A percentile compares a stretch with the other conserved stretches of the same genome.
Evolutionary conservation across 1,140 invertebrate genomes (phyloP).

Genomic region (Carcinoscorpius rotundicauda): DNA sequence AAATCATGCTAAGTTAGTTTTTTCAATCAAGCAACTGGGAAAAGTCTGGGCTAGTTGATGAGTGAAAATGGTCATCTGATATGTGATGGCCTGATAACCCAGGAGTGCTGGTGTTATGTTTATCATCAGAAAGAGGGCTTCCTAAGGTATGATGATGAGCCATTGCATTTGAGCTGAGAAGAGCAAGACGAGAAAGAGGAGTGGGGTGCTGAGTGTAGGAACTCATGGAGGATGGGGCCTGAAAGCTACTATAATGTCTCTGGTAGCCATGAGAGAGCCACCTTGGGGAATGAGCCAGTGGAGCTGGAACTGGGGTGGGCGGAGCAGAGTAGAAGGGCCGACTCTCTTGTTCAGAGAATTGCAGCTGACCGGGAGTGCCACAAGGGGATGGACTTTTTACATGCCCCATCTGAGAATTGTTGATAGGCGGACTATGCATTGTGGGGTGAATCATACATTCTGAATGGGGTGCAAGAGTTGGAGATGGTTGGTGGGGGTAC

Average conservation of each 20-base stretch:
- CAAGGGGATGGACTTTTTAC: too few species aligned
- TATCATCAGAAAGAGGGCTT: constrained; percentile 10
- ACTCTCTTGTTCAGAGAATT: constrained; percentile 12
- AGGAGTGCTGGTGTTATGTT: background rate
- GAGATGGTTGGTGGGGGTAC: too few species aligned
- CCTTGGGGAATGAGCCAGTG: constrained; percentile 14
- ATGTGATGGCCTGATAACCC: constrained; percentile 10
- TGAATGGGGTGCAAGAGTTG: too few species aligned
- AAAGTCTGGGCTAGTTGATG: constrained; percentile 19
- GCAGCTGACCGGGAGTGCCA: background rate
- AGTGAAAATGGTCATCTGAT: constrained; percentile 19
- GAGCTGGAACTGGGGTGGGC: constrained; percentile 16
- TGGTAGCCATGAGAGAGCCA: constrained; percentile 16
- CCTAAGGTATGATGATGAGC: constrained; percentile 11
- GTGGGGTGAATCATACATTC: too few species aligned
- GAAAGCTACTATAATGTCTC: constrained; percentile 18
- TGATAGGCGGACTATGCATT: constrained; percentile 6
- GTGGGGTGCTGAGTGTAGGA: constrained; percentile 21
- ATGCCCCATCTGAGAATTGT: constrained; percentile 2
- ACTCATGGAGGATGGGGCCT: constrained; percentile 13
- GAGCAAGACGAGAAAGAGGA: constrained; percentile 17
- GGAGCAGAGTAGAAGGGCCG: constrained; percentile 21
- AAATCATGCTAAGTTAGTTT: too few species aligned
- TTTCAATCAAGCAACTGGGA: constrained; percentile 20
- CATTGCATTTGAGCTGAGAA: constrained; percentile 16